These are phyloP conservation scores for Microhierax caerulescens DNA, from an alignment of 2,797 vertebrate species.

Conservation along the genomic window DNA sequence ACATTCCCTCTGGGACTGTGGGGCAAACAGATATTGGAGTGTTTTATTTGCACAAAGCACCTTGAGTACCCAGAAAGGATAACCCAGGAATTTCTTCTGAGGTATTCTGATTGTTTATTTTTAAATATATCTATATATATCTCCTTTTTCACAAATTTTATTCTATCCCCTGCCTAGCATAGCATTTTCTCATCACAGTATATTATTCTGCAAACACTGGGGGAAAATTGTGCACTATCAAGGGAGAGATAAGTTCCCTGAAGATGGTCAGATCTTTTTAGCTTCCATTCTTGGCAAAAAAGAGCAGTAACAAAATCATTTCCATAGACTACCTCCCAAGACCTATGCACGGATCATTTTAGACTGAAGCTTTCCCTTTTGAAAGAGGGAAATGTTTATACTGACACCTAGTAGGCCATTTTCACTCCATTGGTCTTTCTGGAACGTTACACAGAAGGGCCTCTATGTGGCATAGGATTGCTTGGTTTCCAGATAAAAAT, in stretches of 20 bases:
- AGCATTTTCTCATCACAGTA: background rate
- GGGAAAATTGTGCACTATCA: background rate
- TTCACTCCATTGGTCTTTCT: background rate
- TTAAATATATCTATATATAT: background rate
- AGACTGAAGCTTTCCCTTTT: background rate
- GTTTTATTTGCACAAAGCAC: background rate
- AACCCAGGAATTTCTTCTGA: background rate
- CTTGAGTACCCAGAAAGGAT: background rate
- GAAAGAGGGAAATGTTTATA: background rate
- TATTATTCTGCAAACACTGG: background rate
- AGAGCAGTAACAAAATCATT: background rate
- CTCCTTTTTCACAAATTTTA: background rate
- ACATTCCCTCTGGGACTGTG: background rate
- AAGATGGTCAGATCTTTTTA: background rate
- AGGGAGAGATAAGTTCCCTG: background rate
- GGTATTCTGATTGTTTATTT: background rate
- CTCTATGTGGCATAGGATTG: background rate
- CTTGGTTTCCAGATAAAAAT: background rate
- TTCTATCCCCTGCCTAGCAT: background rate
- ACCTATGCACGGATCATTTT: background rate
- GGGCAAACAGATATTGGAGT: background rate
- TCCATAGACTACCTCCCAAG: background rate
- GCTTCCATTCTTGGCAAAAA: background rate
- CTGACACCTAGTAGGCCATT: background rate
- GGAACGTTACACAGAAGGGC: background rate